Evolutionary conservation across 92 coral and sea anemone species (phyloP).

Genomic region (Pocillopora meandrina): DNA sequence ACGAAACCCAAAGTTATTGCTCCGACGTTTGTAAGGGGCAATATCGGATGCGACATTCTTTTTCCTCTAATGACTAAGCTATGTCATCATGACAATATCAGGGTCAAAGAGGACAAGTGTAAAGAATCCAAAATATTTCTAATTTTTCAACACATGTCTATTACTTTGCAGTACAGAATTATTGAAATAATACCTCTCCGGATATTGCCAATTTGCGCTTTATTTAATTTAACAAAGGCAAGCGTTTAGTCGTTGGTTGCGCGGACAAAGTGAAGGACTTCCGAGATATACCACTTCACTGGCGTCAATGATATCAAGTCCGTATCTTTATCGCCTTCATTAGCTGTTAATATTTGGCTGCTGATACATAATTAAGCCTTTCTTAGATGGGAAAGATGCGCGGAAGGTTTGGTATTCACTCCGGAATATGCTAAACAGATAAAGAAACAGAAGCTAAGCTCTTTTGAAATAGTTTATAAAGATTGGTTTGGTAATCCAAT

Average conservation of each 20-base stretch:
- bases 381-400: no score
- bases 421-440: no score
- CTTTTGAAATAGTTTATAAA: no score
- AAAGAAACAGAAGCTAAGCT: no score
- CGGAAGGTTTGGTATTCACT: no score
- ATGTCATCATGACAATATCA: not conserved
- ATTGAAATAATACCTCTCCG: not conserved
- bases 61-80: no score
- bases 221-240: not conserved
- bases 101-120: conserved; percentile 12
- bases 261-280: no score
- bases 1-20: no score
- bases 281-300: no score
- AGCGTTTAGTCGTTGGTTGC: not conserved
- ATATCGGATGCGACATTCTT: no score
- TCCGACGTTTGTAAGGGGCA: no score
- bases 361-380: not conserved
- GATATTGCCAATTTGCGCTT: not conserved
- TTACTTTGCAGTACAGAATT: not conserved
- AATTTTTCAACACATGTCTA: not conserved
- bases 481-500: no score
- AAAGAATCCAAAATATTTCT: not conserved
- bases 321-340: not conserved
- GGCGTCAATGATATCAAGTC: not conserved
- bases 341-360: not conserved